Percentiles rank a stretch among this genome's conserved stretches.
Conservation (phyloP, 1,140 invertebrate species). For the Maconellicoccus hirsutus region DNA sequence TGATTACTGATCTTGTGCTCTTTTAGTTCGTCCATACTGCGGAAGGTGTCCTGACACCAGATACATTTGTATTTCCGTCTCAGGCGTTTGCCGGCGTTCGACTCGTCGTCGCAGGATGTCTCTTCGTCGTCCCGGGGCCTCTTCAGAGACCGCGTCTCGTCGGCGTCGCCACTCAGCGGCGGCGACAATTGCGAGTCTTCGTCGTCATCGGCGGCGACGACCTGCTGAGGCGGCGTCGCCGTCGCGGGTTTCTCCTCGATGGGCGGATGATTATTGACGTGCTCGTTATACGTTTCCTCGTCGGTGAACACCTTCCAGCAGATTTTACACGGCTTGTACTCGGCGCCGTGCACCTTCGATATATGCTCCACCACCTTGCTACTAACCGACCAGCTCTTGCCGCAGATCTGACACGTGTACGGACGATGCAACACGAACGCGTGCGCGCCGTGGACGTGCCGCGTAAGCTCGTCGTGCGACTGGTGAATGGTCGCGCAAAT, state of each 20-base stretch:
- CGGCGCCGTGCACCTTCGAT: conserved; percentile 46
- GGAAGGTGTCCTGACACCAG: conserved; percentile 14
- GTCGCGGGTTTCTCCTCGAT: conserved; percentile 25
- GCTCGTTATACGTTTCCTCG: conserved; percentile 39
- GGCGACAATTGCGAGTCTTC: conserved; percentile 23
- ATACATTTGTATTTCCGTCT: conserved; percentile 1
- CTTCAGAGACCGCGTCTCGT: too few relatives aligned
- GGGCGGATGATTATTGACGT: conserved; percentile 32
- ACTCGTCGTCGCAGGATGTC: neutral
- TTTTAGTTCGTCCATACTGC: conserved; percentile 1
- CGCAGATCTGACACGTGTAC: conserved; percentile 47
- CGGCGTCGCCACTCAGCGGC: neutral
- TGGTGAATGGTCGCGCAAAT: conserved; percentile 46
- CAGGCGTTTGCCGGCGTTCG: neutral
- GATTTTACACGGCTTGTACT: conserved; percentile 45
- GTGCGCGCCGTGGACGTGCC: conserved; percentile 43
- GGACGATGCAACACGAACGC: conserved; percentile 38
- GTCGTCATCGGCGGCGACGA: conserved; percentile 19
- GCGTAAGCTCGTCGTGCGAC: conserved; percentile 43
- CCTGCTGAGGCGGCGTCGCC: neutral
- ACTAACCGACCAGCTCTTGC: conserved; percentile 46
- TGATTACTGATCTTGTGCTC: neutral
- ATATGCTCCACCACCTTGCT: conserved; percentile 50
- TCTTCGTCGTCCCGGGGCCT: too few relatives aligned
- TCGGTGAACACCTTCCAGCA: conserved; percentile 45